Percentiles rank a stretch among this genome's conserved stretches.
Conservation (phyloP, 2,797 vertebrate genomes). For the Melanotaenia nigrans region DNA sequence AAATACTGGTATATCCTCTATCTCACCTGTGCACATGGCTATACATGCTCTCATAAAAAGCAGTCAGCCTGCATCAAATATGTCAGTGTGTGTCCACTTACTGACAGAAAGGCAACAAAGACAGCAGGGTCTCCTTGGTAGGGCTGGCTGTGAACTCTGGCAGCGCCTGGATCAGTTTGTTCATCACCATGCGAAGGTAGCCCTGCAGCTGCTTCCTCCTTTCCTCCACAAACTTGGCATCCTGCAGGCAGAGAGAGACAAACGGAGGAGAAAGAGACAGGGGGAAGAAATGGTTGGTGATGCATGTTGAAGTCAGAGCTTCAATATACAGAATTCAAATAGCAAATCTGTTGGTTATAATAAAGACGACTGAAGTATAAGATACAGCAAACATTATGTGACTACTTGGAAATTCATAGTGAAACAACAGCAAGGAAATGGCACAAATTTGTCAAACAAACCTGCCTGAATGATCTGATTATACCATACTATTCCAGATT, state of each 20-base stretch:
- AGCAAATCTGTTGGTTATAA: too few species aligned
- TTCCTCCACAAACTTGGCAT: constrained; percentile 98
- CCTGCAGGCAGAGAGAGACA: constrained; percentile 75
- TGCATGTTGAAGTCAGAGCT: constrained; percentile 20
- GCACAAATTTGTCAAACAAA: background rate
- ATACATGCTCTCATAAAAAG: constrained; percentile 4
- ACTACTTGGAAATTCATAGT: too few species aligned
- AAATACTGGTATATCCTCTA: constrained; percentile 1
- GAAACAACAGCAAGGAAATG: background rate
- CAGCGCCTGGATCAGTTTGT: constrained; percentile 95
- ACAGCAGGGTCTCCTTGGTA: constrained; percentile 92
- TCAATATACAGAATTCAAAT: background rate
- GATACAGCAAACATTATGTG: too few species aligned
- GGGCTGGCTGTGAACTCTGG: constrained; percentile 91
- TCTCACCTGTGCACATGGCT: constrained; percentile 4
- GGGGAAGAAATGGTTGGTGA: background rate
- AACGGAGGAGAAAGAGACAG: background rate
- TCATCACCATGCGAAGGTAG: constrained; percentile 96
- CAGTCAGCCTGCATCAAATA: background rate
- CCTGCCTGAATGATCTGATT: background rate
- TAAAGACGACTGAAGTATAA: too few species aligned
- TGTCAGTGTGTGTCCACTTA: constrained; percentile 80
- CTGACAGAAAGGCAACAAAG: constrained; percentile 95
- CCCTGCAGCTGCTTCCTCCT: constrained; percentile 94
- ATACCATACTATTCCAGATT: background rate